Base-by-base conservation (phyloP, 2,113 vertebrate genomes). In the Phodopus roborovskii region DNA sequence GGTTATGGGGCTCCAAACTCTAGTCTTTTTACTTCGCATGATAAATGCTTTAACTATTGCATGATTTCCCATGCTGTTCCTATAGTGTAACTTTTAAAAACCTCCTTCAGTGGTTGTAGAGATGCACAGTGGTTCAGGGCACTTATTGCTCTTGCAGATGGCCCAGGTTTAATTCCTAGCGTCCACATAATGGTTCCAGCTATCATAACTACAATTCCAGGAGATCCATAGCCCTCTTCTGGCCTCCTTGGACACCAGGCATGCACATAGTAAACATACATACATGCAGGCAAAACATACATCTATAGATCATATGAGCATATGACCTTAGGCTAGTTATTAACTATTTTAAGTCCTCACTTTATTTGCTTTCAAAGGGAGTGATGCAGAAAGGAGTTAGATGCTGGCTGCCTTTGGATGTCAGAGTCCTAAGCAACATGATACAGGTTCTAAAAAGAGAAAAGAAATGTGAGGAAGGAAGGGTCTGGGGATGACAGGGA, bases 391-490 rank as follows among this genome's bases (percentile, higher is more conserved):
- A 98, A 98, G 98, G 20, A 53, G 33, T 10, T 98, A 98, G 98
- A 98, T 97, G 98, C 98, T 98, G 99, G 98, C 98, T 98, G 99
- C 98, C 98, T 99, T 98, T 97, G 98, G 98, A 98, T 98, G 97
- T 84, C 96, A 97, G 98, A 98, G 97, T 98, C 96, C 79, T 97
- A 97, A 97, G 98, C 93, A 97, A 68, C 97, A 97, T 97, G 97
- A 97, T 95, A 97, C 97, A 97, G 95, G 98, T 96, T 97, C 96
- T 97, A 48, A 56, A 96, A 97, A 97, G 96, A 98, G 97, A 97
- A 96, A 50, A 20, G 20, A 66, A 28, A 95, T 96, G 98, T 96
- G 97, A 91, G 97, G 97, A 96, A 88, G 94, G 97, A 97, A 98
- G 81, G 97, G 96, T 93, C 81, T 19, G 56, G 58, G n/a, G 58